Evolutionary conservation across 2,888 invertebrate genomes (phyloP).

Genomic region (Limnephilus lunatus): DNA sequence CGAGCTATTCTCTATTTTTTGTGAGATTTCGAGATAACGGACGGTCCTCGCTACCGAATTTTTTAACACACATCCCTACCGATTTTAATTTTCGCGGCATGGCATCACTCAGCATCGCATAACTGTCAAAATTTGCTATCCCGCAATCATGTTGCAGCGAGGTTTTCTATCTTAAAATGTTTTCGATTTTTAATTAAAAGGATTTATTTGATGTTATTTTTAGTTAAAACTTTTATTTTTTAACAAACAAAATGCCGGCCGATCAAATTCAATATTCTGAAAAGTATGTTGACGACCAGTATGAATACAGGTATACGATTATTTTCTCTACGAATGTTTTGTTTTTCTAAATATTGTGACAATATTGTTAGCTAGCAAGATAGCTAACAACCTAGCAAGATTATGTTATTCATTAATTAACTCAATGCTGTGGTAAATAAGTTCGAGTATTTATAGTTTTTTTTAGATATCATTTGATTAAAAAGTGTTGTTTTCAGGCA

Average conservation of each 20-base stretch:
- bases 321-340: neutral
- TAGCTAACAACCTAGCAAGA: no score
- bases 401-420: neutral
- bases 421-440: neutral
- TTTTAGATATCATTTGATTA: neutral
- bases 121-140: constrained; percentile 31
- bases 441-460: neutral
- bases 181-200: neutral
- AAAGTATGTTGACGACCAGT: constrained; percentile 91
- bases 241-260: constrained; percentile 78
- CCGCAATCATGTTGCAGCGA: neutral
- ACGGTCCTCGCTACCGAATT: no score
- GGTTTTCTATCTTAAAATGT: constrained; percentile 12
- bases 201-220: neutral
- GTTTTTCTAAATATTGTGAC: neutral
- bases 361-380: neutral
- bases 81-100: no score
- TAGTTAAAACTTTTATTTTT: constrained; percentile 6
- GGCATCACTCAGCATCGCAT: neutral
- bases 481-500: constrained; percentile 81
- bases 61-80: no score
- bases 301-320: constrained; percentile 88
- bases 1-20: no score
- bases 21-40: no score
- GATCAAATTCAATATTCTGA: constrained; percentile 95